Evolutionary conservation across 2,888 invertebrate genomes (phyloP).

Genomic region (Rhogogaster chlorosoma): DNA sequence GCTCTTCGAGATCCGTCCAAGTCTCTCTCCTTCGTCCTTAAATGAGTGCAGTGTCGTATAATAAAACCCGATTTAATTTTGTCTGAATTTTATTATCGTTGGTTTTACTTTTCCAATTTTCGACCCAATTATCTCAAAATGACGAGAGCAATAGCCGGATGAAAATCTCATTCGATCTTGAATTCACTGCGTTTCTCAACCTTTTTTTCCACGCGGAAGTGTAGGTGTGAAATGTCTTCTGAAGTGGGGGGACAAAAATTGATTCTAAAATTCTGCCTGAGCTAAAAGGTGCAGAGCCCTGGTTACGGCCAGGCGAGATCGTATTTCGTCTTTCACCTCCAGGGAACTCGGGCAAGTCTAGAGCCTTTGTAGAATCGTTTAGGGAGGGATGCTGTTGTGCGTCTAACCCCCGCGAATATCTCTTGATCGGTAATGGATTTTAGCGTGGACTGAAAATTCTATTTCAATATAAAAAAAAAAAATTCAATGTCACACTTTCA

Average conservation of each 20-base stretch:
- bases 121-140: not conserved
- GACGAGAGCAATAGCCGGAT: not conserved
- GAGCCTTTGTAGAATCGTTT: conserved; percentile 18
- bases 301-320: conserved; percentile 13
- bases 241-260: not conserved
- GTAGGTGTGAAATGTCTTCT: not conserved
- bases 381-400: conserved; percentile 3
- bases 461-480: not conserved
- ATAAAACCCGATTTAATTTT: not conserved
- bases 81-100: not conserved
- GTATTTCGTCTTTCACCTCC: conserved; percentile 26
- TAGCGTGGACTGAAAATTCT: conserved; percentile 2
- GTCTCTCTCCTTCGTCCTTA: not conserved
- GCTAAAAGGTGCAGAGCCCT: not conserved
- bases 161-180: not conserved
- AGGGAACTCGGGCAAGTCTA: conserved; percentile 12
- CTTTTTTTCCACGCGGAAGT: not conserved
- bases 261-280: conserved; percentile 8
- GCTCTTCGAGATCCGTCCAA: not conserved
- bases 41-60: not conserved
- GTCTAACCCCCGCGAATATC: not conserved
- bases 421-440: conserved; percentile 36
- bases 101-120: not conserved
- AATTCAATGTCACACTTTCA: not conserved
- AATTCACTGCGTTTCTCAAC: not conserved